A percentile compares a stretch with the other conserved stretches of the same genome.
These are phyloP conservation scores for Callimorpha dominula DNA, from an alignment of 2,888 invertebrate genomes.

Conservation along the genomic window DNA sequence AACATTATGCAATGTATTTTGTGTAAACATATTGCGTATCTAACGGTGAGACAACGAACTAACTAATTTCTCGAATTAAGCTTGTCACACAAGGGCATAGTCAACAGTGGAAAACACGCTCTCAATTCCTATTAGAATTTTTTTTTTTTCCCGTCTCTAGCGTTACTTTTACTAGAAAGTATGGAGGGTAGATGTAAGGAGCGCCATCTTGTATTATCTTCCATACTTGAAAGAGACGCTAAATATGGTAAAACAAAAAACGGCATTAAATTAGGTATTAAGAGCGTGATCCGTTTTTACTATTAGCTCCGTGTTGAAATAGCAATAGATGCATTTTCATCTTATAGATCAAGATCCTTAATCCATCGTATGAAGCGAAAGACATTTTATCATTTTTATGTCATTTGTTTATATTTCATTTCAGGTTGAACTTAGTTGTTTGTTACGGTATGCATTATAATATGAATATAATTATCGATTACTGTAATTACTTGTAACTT, in stretches of 20 bases:
- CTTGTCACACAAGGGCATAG: not conserved
- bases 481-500: not conserved
- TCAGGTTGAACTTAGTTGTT: conserved; percentile 14
- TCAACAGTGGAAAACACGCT: not conserved
- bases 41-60: not conserved
- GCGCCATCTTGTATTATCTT: no score
- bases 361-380: conserved; percentile 8
- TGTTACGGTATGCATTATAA: conserved; percentile 22
- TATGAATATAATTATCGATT: conserved; percentile 25
- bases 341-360: not conserved
- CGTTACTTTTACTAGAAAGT: no score
- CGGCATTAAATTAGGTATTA: not conserved
- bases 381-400: conserved; percentile 22
- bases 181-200: no score
- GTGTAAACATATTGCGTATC: not conserved
- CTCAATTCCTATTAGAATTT: not conserved
- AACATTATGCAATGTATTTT: not conserved
- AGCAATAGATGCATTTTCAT: not conserved
- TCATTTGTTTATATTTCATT: conserved; percentile 13
- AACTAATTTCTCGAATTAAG: not conserved
- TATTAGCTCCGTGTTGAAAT: not conserved
- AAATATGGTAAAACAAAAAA: not conserved
- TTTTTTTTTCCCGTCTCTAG: no score
- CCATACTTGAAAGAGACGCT: not conserved
- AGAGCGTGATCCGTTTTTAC: not conserved